Conservation (phyloP, 2,113 vertebrate genomes). For the Chaetops frenatus region DNA sequence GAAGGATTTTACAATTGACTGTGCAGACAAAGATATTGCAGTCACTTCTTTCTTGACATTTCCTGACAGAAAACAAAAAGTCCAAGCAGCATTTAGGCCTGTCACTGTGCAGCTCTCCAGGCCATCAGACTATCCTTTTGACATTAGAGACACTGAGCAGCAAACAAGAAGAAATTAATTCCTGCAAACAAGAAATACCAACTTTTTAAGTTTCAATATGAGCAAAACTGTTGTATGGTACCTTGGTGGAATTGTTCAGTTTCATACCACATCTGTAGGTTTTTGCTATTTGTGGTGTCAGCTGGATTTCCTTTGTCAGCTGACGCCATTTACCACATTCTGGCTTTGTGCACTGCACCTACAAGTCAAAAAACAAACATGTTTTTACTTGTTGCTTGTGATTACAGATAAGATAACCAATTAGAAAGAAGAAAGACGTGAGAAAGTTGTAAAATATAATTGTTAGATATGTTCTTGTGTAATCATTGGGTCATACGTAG, state of each 20-base stretch:
- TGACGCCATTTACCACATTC: conserved; percentile 96
- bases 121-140: neutral
- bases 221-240: conserved; percentile 29
- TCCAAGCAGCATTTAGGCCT: neutral
- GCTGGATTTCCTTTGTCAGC: conserved; percentile 92
- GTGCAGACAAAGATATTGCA: neutral
- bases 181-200: neutral
- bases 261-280: conserved; percentile 93
- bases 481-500: neutral
- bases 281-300: conserved; percentile 84
- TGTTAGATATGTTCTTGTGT: neutral
- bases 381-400: conserved; percentile 11
- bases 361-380: conserved; percentile 5
- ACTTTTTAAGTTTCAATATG: neutral
- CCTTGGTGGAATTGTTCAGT: conserved; percentile 83
- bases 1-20: neutral
- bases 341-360: conserved; percentile 92
- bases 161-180: neutral
- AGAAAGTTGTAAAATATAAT: neutral
- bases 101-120: neutral
- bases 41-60: neutral
- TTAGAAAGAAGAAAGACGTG: neutral
- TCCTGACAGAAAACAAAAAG: neutral
- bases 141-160: neutral
- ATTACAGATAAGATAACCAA: neutral